phyloP scores from a whole-genome alignment of 30 jellyfish, hydroid and myxozoan genomes.

The Sanderia malayensis region DNA sequence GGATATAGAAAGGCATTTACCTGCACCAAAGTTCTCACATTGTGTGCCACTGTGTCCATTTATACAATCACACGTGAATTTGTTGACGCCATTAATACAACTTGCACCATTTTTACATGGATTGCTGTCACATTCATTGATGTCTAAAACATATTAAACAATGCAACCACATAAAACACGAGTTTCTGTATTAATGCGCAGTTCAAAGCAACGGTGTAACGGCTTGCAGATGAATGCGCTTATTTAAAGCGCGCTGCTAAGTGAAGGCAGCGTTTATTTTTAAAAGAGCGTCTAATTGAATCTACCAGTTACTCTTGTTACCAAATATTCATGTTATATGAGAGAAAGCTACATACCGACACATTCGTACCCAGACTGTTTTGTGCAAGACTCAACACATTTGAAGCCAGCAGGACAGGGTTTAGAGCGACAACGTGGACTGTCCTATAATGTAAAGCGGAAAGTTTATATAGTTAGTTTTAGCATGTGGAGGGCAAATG shows the following conservation, averaged over 20 bases:
- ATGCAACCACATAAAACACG: too few species aligned
- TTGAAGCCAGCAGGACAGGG: background rate
- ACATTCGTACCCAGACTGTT: background rate
- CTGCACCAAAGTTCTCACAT: background rate
- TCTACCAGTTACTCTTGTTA: too few species aligned
- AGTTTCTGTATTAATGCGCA: too few species aligned
- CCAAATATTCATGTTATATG: too few species aligned
- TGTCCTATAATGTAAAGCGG: background rate
- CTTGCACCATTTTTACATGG: background rate
- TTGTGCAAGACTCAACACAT: background rate
- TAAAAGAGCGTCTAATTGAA: too few species aligned
- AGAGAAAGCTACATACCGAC: background rate
- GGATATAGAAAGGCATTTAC: too few species aligned
- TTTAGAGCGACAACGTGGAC: background rate
- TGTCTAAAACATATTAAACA: background rate
- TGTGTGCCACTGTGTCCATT: background rate
- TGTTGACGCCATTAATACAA: background rate
- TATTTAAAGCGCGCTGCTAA: too few species aligned
- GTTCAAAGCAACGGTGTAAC: too few species aligned
- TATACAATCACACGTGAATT: background rate
- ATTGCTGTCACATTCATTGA: background rate
- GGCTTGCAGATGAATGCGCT: too few species aligned
- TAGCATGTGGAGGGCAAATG: too few species aligned
- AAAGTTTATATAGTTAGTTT: background rate
- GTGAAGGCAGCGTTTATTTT: too few species aligned